phyloP scores from a whole-genome alignment of 1,140 invertebrate species.

The Frieseomelitta varia region DNA sequence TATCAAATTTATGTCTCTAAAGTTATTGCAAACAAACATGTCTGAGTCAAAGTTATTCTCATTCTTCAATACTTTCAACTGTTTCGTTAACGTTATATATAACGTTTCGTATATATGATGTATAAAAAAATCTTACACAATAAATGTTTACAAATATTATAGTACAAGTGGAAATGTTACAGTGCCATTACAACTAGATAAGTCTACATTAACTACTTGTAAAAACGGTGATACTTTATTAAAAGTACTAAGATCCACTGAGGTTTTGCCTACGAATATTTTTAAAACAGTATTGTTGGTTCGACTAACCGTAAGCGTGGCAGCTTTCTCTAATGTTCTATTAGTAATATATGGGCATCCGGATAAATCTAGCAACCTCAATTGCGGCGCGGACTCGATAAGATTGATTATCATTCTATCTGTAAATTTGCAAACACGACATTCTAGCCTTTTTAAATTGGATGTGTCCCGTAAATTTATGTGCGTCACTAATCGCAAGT shows the following conservation, averaged over 20 bases:
- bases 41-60: too few relatives aligned
- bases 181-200: conserved; percentile 26
- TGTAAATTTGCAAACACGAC: conserved; percentile 61
- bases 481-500: conserved; percentile 58
- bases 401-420: conserved; percentile 61
- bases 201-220: conserved; percentile 70
- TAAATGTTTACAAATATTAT: too few relatives aligned
- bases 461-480: conserved; percentile 51
- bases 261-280: conserved; percentile 67
- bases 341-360: conserved; percentile 62
- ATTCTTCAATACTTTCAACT: too few relatives aligned
- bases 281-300: conserved; percentile 67
- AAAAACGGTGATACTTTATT: conserved; percentile 68
- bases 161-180: neutral
- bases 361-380: conserved; percentile 69
- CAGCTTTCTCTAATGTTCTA: conserved; percentile 58
- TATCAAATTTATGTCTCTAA: too few relatives aligned
- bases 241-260: conserved; percentile 37
- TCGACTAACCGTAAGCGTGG: conserved; percentile 59
- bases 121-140: too few relatives aligned
- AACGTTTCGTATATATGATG: too few relatives aligned
- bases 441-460: conserved; percentile 65
- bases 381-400: conserved; percentile 58
- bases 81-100: too few relatives aligned
- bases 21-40: too few relatives aligned